Percentiles rank a stretch among this genome's conserved stretches.
phyloP scores from a whole-genome alignment of 2,797 vertebrate species.

The Hapalemur alaotrensis region DNA sequence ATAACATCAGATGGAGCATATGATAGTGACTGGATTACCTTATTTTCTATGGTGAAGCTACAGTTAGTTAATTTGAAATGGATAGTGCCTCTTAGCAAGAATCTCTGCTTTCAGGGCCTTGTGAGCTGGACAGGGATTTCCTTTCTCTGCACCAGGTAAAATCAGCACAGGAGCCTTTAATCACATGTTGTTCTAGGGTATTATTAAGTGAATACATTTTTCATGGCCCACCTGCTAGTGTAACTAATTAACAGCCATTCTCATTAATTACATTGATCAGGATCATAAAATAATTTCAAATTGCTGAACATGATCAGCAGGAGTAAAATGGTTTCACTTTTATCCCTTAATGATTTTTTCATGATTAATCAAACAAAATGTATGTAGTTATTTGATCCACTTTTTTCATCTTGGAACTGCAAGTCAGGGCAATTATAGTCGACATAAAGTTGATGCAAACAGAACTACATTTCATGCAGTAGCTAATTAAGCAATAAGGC shows the following conservation, averaged over 20 bases:
- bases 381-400: conserved; percentile 82
- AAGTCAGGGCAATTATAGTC: conserved; percentile 81
- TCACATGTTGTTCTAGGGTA: conserved; percentile 65
- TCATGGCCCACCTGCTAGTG: conserved; percentile 84
- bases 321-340: conserved; percentile 85
- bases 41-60: conserved; percentile 37
- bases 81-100: conserved; percentile 11
- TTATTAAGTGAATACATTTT: conserved; percentile 81
- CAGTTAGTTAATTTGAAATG: conserved; percentile 56
- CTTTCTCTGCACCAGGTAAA: conserved; percentile 44
- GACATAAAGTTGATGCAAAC: conserved; percentile 82
- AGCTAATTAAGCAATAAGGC: conserved; percentile 83
- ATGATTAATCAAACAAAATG: conserved; percentile 87
- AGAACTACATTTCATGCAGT: conserved; percentile 78
- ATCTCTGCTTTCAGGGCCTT: neutral
- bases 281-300: conserved; percentile 88
- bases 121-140: neutral
- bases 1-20: conserved; percentile 12
- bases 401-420: conserved; percentile 78
- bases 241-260: conserved; percentile 87
- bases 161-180: conserved; percentile 56
- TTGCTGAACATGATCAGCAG: conserved; percentile 85
- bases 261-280: conserved; percentile 89
- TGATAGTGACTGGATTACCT: conserved; percentile 57
- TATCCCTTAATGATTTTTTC: conserved; percentile 86